Base-by-base conservation (phyloP, 2,888 invertebrate genomes). In the Drosophila atripex region DNA sequence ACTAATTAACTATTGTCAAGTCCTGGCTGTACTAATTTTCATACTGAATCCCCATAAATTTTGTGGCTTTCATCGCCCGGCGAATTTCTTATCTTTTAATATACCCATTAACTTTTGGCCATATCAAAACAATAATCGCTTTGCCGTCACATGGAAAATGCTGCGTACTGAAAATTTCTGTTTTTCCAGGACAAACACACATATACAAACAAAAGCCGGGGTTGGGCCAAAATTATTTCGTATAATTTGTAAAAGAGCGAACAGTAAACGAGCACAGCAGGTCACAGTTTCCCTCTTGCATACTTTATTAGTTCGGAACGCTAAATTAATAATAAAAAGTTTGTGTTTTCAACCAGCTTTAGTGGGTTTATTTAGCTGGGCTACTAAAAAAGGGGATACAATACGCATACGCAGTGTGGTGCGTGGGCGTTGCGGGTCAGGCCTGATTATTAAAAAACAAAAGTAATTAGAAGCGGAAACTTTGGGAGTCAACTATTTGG, bases 381-480 rank as follows among this genome's bases (percentile, higher is more conserved):
- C 46, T 41, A 56, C 39, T 11, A 5, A 41, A 41, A 64, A 54
- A 28, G 14, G 46, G 73, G 75, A 75, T 58, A 64, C 69, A 75
- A 69, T 79, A 77, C 77, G 70, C 77, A 79, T 80, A 80, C 80
- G 74, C 69, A 74, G 51, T 59, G 80, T 80, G 71, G 68, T 66
- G 66, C 65, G 32, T 75, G 65, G 64, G 73, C 25, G 51, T 63
- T 55, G 16, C 59, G 80, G 86, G 86, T 83, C 78, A 74, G 68
- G 80, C 73, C 72, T 80, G 84, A 80, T 80, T 86, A 83, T 83
- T 83, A 86, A 83, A 82, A 83, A 83, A 86, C 84, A 86, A 83
- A 83, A 83, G 86, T 78, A 83, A 83, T 83, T 83, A 83, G 75
- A 77, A 61, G 53, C 66, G 56, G 28, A 76, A 61, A 71, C 66